Percentiles rank a stretch among this genome's conserved stretches.
Conservation (phyloP, 2,797 vertebrate species). For the Centropyge bicolor region DNA sequence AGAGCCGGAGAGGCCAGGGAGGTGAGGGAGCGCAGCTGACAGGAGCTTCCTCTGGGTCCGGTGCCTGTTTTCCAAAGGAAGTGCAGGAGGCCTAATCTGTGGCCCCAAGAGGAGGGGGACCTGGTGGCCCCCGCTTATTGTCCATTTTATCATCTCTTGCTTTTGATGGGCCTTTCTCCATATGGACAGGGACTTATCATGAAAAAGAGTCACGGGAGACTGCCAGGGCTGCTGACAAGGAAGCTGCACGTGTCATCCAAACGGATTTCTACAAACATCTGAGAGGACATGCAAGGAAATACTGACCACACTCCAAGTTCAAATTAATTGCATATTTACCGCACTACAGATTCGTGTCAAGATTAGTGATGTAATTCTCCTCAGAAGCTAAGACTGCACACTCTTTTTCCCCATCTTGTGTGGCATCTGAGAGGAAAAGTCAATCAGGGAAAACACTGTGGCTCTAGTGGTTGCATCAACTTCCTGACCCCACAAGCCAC, state of each 20-base stretch:
- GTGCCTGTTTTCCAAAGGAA: constrained; percentile 91
- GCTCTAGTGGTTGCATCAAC: constrained; percentile 61
- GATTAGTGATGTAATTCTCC: constrained; percentile 47
- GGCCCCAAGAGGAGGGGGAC: constrained; percentile 84
- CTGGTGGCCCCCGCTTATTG: constrained; percentile 83
- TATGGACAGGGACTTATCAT: constrained; percentile 73
- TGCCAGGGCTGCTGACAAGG: constrained; percentile 20
- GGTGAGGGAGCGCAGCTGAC: constrained; percentile 93
- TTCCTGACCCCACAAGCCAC: constrained; percentile 64
- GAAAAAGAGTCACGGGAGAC: constrained; percentile 50
- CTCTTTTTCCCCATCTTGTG: constrained; percentile 49
- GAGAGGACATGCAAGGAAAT: background rate
- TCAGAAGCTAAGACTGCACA: constrained; percentile 31
- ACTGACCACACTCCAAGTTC: background rate
- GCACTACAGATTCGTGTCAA: constrained; percentile 27
- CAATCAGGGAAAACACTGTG: constrained; percentile 73
- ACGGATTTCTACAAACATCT: constrained; percentile 55
- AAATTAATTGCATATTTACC: background rate
- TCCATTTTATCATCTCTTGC: constrained; percentile 85
- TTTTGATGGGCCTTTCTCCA: constrained; percentile 77
- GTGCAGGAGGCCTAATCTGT: constrained; percentile 92
- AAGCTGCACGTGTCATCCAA: constrained; percentile 50
- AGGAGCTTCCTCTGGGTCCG: constrained; percentile 87
- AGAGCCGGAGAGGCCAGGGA: constrained; percentile 83
- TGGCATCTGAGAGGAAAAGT: constrained; percentile 68